Evolutionary conservation across 2,888 invertebrate genomes (phyloP).

Genomic region (Eledona agricola): DNA sequence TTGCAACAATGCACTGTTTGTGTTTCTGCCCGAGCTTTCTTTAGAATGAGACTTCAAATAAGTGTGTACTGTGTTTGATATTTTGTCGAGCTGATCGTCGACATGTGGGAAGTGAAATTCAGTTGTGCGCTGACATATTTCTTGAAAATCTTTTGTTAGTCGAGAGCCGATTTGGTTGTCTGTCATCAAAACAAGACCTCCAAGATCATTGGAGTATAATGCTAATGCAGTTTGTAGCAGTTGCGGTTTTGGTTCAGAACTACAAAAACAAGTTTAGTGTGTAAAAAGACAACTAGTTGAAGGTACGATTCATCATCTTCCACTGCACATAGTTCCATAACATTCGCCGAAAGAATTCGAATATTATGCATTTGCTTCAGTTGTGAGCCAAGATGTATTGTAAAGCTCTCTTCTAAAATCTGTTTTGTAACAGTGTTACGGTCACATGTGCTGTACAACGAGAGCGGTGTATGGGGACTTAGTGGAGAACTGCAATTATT

Average conservation of each 20-base stretch:
- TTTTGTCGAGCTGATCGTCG: conserved; percentile 83
- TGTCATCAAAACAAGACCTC: conserved; percentile 86
- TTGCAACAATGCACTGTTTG: conserved; percentile 70
- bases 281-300: conserved; percentile 3
- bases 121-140: conserved; percentile 80
- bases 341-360: conserved; percentile 85
- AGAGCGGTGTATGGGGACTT: conserved; percentile 54
- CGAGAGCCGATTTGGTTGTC: conserved; percentile 65
- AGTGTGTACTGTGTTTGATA: conserved; percentile 60
- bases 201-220: conserved; percentile 90
- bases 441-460: too few relatives aligned
- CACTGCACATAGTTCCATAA: conserved; percentile 79
- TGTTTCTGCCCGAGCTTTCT: conserved; percentile 43
- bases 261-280: conserved; percentile 43
- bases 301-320: conserved; percentile 52
- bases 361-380: conserved; percentile 99
- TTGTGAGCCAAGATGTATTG: conserved; percentile 97
- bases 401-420: conserved; percentile 91
- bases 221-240: conserved; percentile 92
- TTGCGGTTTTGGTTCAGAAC: conserved; percentile 74
- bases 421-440: conserved; percentile 45
- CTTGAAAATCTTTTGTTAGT: conserved; percentile 68
- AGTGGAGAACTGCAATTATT: conserved; percentile 61
- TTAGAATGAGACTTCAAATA: conserved; percentile 49
- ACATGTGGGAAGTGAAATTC: conserved; percentile 94